Conservation (phyloP, 2,888 invertebrate genomes). For the Therioaphis trifolii region DNA sequence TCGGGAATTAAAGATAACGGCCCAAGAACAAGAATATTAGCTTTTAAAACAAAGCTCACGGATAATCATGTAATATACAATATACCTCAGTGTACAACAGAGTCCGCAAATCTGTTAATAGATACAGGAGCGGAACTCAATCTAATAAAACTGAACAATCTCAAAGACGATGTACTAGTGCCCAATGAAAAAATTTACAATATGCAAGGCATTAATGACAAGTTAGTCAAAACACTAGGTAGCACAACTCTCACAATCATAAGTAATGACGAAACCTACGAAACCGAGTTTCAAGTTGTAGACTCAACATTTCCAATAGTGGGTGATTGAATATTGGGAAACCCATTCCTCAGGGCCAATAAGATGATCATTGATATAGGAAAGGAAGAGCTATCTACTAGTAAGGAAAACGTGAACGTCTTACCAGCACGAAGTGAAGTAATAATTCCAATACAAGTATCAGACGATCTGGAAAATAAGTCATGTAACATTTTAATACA, state of each 20-base stretch:
- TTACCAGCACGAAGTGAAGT: too few relatives aligned
- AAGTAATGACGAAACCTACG: not conserved
- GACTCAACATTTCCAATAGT: conserved; percentile 2
- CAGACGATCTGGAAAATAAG: too few relatives aligned
- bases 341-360: conserved; percentile 5
- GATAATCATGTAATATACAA: not conserved
- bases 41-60: not conserved
- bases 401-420: too few relatives aligned
- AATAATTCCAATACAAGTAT: too few relatives aligned
- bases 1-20: not conserved
- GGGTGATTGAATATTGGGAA: not conserved
- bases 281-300: conserved; percentile 13
- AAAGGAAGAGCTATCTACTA: too few relatives aligned
- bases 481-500: too few relatives aligned
- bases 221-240: not conserved
- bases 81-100: not conserved
- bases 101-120: not conserved
- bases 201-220: not conserved
- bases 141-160: not conserved
- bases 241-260: not conserved
- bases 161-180: not conserved
- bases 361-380: not conserved
- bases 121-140: not conserved
- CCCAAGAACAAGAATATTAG: not conserved
- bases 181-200: not conserved